These are phyloP conservation scores for Microplitis manilae DNA, from an alignment of 2,888 invertebrate genomes.

Conservation along the genomic window DNA sequence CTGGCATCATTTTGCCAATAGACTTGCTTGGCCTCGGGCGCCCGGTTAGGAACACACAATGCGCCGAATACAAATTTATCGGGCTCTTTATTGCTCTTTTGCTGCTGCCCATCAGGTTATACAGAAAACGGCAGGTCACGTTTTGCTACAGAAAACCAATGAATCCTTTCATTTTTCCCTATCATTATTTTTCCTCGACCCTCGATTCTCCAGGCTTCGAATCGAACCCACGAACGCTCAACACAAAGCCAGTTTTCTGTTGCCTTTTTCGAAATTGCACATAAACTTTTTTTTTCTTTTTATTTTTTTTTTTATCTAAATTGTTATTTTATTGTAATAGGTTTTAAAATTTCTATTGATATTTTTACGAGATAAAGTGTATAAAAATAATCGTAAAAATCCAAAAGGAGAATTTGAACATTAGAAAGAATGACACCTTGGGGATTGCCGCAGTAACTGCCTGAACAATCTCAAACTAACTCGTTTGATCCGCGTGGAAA, in stretches of 20 bases:
- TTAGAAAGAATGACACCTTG: constrained; percentile 41
- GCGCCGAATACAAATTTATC: constrained; percentile 51
- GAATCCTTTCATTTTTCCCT: not conserved
- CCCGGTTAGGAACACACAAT: constrained; percentile 32
- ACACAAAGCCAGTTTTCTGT: no score
- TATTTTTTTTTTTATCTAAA: not conserved
- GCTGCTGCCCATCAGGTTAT: not conserved
- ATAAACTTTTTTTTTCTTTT: not conserved
- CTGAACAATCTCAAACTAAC: constrained; percentile 27
- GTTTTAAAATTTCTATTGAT: not conserved
- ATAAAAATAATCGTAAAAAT: constrained; percentile 61
- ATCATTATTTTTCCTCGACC: no score
- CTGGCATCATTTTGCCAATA: constrained; percentile 9
- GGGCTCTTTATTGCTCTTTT: constrained; percentile 47
- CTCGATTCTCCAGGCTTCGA: no score
- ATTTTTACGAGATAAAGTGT: constrained; percentile 23
- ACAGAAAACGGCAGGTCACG: constrained; percentile 41
- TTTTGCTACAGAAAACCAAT: constrained; percentile 40
- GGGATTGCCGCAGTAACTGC: constrained; percentile 34
- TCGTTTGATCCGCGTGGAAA: not conserved
- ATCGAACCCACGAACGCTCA: no score
- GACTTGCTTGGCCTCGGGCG: constrained; percentile 33
- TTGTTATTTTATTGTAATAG: not conserved
- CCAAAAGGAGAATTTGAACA: constrained; percentile 36
- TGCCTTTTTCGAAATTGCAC: not conserved